phyloP scores from a whole-genome alignment of 2,113 vertebrate species.

The Odocoileus hemionus region DNA sequence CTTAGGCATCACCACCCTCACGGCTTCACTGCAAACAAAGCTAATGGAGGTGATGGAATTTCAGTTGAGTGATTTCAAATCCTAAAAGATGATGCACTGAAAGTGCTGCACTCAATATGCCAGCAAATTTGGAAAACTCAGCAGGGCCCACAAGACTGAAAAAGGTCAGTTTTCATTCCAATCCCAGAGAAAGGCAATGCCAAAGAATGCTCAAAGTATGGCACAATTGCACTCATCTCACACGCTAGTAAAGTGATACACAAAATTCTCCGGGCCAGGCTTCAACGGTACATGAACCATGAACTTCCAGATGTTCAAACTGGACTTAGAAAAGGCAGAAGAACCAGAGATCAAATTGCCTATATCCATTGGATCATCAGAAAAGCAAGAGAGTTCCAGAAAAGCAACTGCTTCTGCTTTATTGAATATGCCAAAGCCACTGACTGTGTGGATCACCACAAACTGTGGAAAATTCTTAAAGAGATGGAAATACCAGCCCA shows the following conservation, averaged over 20 bases:
- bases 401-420: background rate
- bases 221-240: background rate
- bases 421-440: background rate
- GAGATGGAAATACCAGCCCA: background rate
- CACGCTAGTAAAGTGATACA: background rate
- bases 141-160: no score
- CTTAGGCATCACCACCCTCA: background rate
- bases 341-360: background rate
- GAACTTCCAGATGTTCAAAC: background rate
- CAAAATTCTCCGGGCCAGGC: background rate
- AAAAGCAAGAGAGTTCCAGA: background rate
- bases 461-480: background rate
- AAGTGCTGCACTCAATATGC: background rate
- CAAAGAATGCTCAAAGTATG: background rate
- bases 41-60: background rate
- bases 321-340: background rate
- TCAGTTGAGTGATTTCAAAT: background rate
- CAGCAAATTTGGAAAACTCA: no score
- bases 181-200: background rate
- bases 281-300: background rate
- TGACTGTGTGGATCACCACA: background rate
- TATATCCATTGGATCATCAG: accelerated
- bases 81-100: background rate
- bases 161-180: no score
- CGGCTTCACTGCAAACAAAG: background rate